phyloP scores from a whole-genome alignment of 1,140 invertebrate genomes.

The Spodoptera frugiperda region DNA sequence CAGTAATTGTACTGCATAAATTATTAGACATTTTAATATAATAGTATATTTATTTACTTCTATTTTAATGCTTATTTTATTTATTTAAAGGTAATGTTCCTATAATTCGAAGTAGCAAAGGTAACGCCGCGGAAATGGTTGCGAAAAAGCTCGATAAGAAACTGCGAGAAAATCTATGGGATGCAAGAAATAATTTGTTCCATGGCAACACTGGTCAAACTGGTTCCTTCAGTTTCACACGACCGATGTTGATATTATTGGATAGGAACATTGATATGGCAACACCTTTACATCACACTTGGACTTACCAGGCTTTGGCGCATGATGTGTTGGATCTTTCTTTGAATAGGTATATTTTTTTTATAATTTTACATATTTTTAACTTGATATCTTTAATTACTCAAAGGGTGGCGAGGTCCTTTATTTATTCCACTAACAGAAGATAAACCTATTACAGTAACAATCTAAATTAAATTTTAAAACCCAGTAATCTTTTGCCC shows the following conservation, averaged over 20 bases:
- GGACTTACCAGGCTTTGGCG: slow-evolving; percentile 99
- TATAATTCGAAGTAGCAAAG: slow-evolving; percentile 97
- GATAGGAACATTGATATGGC: slow-evolving; percentile 99
- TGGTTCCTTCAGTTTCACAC: slow-evolving; percentile 95
- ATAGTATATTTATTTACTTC: background rate
- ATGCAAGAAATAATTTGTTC: slow-evolving; percentile 98
- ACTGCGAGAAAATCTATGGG: slow-evolving; percentile 97
- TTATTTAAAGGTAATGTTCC: slow-evolving; percentile 92
- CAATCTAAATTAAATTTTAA: too few relatives aligned
- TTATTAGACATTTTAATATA: background rate
- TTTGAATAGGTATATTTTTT: slow-evolving; percentile 89
- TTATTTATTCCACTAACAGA: too few relatives aligned
- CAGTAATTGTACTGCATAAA: too few relatives aligned
- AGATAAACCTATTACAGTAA: too few relatives aligned
- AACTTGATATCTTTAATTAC: background rate
- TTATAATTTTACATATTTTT: background rate
- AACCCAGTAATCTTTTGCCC: too few relatives aligned
- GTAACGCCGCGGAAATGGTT: slow-evolving; percentile 99
- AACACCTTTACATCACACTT: slow-evolving; percentile 99
- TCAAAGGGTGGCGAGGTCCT: too few relatives aligned
- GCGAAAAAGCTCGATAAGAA: slow-evolving; percentile 99
- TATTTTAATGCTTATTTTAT: background rate
- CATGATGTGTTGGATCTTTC: slow-evolving; percentile 98
- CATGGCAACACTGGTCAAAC: slow-evolving; percentile 92
- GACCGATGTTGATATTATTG: slow-evolving; percentile 96